A percentile compares a stretch with the other conserved stretches of the same genome.
Evolutionary conservation across 2,888 invertebrate species (phyloP).

Genomic region (Dilophus febrilis): DNA sequence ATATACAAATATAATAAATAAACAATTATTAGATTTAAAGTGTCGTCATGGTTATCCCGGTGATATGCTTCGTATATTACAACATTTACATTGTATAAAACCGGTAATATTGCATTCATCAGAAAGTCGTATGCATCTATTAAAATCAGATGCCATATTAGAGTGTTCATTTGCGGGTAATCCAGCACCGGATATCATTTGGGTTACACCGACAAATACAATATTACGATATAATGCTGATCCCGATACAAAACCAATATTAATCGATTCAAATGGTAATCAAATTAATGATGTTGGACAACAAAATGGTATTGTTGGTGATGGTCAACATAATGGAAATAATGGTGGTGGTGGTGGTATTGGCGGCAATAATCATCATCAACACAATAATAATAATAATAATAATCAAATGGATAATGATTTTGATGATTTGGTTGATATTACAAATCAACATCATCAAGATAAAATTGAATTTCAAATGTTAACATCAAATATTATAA

Average conservation of each 20-base stretch:
- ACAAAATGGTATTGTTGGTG: not conserved
- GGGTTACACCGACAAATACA: slow-evolving; percentile 62
- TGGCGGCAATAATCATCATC: not conserved
- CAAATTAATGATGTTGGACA: not conserved
- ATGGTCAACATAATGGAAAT: not conserved
- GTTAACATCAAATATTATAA: slow-evolving; percentile 18
- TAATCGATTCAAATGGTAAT: slow-evolving; percentile 17
- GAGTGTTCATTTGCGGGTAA: slow-evolving; percentile 63
- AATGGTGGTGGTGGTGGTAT: too few species aligned
- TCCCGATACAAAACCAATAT: slow-evolving; percentile 29
- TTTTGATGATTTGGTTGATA: not conserved
- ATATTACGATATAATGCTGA: slow-evolving; percentile 67
- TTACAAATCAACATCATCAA: slow-evolving; percentile 19
- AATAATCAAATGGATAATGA: not conserved
- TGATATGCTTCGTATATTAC: slow-evolving; percentile 52
- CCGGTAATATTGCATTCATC: slow-evolving; percentile 43
- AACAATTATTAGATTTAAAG: slow-evolving; percentile 36
- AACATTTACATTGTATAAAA: slow-evolving; percentile 52
- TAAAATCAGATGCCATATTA: slow-evolving; percentile 49
- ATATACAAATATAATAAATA: slow-evolving; percentile 19
- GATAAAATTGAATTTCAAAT: slow-evolving; percentile 21
- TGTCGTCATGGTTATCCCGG: slow-evolving; percentile 48
- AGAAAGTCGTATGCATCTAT: slow-evolving; percentile 42
- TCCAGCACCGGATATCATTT: slow-evolving; percentile 64
- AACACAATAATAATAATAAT: not conserved